Evolutionary conservation across 2,113 vertebrate genomes (phyloP).

Genomic region (Chloebia gouldiae): DNA sequence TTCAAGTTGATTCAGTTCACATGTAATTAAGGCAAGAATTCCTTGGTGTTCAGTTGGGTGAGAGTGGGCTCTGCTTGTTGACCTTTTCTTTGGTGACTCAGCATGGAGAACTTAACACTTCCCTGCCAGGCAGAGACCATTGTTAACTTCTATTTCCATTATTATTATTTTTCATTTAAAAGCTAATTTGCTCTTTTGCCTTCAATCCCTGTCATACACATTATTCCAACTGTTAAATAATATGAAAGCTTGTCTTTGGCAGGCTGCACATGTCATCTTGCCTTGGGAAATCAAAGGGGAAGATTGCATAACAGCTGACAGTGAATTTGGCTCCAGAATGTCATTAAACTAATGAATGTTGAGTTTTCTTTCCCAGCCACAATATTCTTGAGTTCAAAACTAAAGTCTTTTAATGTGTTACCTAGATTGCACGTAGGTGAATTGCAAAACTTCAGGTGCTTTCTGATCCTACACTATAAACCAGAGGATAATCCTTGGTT

Average conservation of each 20-base stretch:
- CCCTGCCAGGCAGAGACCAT: not conserved
- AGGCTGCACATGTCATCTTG: slow-evolving; percentile 58
- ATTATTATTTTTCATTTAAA: slow-evolving; percentile 63
- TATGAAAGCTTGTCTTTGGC: slow-evolving; percentile 55
- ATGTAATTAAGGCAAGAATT: slow-evolving; percentile 41
- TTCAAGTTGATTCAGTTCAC: not conserved
- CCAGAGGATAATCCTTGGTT: not conserved
- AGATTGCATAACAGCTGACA: slow-evolving; percentile 61
- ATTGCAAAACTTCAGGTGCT: not conserved
- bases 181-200: slow-evolving; percentile 44
- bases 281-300: slow-evolving; percentile 59
- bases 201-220: slow-evolving; percentile 6
- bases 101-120: slow-evolving; percentile 27
- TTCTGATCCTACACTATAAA: not conserved
- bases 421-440: not conserved
- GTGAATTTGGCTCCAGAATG: slow-evolving; percentile 60
- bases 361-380: slow-evolving; percentile 29
- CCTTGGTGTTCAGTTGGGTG: not conserved
- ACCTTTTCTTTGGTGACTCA: slow-evolving; percentile 52
- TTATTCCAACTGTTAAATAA: slow-evolving; percentile 62
- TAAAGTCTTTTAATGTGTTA: not conserved
- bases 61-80: slow-evolving; percentile 23
- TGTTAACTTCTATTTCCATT: slow-evolving; percentile 29
- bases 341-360: slow-evolving; percentile 54
- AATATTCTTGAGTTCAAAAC: slow-evolving; percentile 26